Evolutionary conservation across 64 coral and sea anemone genomes (phyloP).

Genomic region (Hydrozoanthus tunicans): DNA sequence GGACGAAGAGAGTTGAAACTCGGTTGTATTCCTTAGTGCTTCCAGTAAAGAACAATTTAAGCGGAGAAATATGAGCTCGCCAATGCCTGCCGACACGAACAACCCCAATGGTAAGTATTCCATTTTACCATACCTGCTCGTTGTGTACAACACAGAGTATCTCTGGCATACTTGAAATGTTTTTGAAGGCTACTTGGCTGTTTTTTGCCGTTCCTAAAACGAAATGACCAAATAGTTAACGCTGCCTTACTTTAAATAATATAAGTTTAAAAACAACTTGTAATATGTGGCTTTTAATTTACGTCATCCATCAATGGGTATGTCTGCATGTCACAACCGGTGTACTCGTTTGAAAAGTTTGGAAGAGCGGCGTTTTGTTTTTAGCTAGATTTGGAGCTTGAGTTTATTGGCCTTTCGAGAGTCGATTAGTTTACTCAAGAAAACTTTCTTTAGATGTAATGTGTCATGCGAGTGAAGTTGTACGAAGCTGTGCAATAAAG

Average conservation of each 20-base stretch:
- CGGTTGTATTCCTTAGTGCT: not conserved
- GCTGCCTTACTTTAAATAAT: not conserved
- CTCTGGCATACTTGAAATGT: not conserved
- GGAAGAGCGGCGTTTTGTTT: not conserved
- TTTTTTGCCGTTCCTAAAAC: not conserved
- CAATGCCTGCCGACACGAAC: conserved; percentile 22
- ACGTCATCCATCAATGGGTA: too few species aligned
- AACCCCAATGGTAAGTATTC: conserved; percentile 19
- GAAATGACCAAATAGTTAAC: not conserved
- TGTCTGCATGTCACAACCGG: not conserved
- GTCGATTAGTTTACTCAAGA: not conserved
- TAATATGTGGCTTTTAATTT: not conserved
- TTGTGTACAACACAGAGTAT: not conserved
- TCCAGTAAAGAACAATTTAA: not conserved
- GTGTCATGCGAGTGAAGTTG: not conserved
- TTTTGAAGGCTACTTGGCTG: not conserved
- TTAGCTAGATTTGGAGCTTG: not conserved
- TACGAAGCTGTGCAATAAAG: not conserved
- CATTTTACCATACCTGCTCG: not conserved
- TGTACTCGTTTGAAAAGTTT: not conserved
- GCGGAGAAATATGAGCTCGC: conserved; percentile 23
- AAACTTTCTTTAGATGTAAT: not conserved
- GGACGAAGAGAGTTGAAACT: not conserved
- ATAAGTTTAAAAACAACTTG: too few species aligned
- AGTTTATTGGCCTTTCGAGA: not conserved